A percentile compares a stretch with the other conserved stretches of the same genome.
These are phyloP conservation scores for Acanthosepion esculentum DNA, from an alignment of 2,888 invertebrate species.

Conservation along the genomic window DNA sequence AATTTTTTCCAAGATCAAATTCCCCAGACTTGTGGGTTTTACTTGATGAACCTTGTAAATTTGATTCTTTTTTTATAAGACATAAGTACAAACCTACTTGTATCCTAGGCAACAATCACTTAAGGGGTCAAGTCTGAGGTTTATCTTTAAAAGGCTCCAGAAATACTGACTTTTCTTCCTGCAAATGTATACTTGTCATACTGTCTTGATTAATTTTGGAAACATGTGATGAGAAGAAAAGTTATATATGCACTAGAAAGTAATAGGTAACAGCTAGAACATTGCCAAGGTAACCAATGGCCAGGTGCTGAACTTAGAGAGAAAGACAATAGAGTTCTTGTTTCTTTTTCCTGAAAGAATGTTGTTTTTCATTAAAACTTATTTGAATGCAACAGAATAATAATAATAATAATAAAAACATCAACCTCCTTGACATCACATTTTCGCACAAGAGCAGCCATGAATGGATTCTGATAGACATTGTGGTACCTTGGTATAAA, in stretches of 20 bases:
- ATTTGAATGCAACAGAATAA: not conserved
- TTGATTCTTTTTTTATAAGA: too few species aligned
- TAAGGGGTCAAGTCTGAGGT: not conserved
- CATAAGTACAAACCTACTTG: not conserved
- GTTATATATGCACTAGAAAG: not conserved
- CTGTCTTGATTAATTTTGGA: not conserved
- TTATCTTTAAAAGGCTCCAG: too few species aligned
- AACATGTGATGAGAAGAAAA: not conserved
- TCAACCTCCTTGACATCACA: too few species aligned
- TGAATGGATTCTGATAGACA: too few species aligned
- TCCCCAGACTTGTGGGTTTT: too few species aligned
- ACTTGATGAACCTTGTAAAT: not conserved
- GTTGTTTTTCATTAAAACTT: too few species aligned
- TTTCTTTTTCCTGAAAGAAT: too few species aligned
- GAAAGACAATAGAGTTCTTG: too few species aligned
- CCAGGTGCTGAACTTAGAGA: not conserved
- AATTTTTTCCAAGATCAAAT: too few species aligned
- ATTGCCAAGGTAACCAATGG: not conserved
- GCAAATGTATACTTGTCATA: not conserved
- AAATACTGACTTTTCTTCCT: not conserved
- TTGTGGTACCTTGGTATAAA: too few species aligned
- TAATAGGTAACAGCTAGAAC: not conserved
- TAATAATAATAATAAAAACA: not conserved
- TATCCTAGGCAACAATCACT: not conserved
- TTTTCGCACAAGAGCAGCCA: too few species aligned